Conservation (phyloP, 2,113 vertebrate genomes). For the Hypanus sabinus region DNA sequence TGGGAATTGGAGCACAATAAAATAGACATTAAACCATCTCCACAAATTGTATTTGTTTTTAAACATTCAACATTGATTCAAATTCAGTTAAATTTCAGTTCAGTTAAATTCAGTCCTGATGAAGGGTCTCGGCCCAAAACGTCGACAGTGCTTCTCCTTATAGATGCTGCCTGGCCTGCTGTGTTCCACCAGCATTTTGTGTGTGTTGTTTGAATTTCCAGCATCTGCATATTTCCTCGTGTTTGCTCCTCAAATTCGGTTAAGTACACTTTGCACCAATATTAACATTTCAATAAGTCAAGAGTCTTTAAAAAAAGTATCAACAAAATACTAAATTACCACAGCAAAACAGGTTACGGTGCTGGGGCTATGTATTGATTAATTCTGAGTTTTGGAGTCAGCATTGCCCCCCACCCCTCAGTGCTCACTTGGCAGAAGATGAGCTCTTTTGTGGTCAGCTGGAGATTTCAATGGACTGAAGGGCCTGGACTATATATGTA, state of each 20-base stretch:
- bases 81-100: neutral
- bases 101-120: no score
- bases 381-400: neutral
- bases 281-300: slow-evolving; percentile 3
- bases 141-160: no score
- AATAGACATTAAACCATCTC: neutral
- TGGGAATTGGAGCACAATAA: neutral
- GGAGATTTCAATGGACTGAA: no score
- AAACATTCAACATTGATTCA: neutral
- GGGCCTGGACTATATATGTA: no score
- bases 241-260: neutral
- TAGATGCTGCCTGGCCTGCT: no score
- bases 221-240: no score
- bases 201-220: no score
- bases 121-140: no score
- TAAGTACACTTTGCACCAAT: neutral
- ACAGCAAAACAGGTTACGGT: neutral
- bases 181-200: no score
- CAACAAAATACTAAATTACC: neutral
- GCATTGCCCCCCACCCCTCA: no score
- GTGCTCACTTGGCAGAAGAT: no score
- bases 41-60: neutral
- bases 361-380: neutral
- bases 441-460: no score
- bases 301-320: neutral